Evolutionary conservation across 37 sponge, comb jelly and placozoan genomes (phyloP), one percentile per base, ranked within the genome.

Genomic region (Petrosia ficiformis): DNA sequence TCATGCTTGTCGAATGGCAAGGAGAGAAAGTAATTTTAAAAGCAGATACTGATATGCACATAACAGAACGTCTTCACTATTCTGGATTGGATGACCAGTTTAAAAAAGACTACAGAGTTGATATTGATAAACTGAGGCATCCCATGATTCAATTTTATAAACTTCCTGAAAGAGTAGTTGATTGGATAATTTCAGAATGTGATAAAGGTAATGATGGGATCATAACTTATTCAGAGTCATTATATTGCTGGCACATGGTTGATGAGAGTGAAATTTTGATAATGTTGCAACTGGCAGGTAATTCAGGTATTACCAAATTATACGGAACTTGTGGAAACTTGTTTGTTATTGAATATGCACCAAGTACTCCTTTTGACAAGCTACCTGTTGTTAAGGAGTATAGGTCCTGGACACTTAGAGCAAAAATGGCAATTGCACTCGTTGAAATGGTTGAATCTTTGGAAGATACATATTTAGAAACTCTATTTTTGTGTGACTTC

Each of bases 241-340:
- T 42, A 4, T 65, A 67, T 39, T 89, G 90, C 72, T 76, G 77
- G 68, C 38, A 70, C 16, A 41, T 89, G 29, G 31, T 84, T 6
- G 80, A 73, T 3, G 70, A 71, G 19, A 73, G 84, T 44, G 90
- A 89, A 43, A 82, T 73, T 29, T n/a, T 80, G 14, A 48, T 84
- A 30, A 78, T 52, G 34, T 56, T 69, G 4, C 42, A 82, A 11
- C 81, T 89, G 42, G 44, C 68, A 2, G 76, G 65, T 6, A 76
- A 43, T 32, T 44, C 38, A 54, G 73, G 71, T 26, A 54, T 84
- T 19, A 77, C 83, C 28, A 48, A 75, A 28, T 22, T 84, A 0
- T 84, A 76, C 56, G 90, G 90, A 2, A 59, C 64, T 2, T 89
- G 90, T 80, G 90, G 90, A 2, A 79, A 60, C 67, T 38, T 84